Evolutionary conservation across 2,113 vertebrate genomes (phyloP), one percentile per base, ranked within the genome.

Genomic region (Thinocorus orbignyianus): DNA sequence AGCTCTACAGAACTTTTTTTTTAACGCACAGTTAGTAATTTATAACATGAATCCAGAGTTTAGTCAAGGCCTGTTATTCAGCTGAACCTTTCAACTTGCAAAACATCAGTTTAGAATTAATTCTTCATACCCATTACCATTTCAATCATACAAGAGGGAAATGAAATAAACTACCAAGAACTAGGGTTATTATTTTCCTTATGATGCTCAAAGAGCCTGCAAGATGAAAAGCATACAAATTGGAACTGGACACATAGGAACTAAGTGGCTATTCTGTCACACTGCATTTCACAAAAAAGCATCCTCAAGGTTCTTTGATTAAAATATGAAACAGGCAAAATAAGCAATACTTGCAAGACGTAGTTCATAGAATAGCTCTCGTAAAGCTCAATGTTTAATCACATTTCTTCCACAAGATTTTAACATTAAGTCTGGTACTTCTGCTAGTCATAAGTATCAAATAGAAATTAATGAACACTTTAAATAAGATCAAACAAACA

Each of bases 211-310:
- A 90, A 93, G 65, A 83, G 30, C 46, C 64, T 83, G 41, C 13
- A 64, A 84, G 91, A 91, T 90, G 51, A 94, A 93, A 93, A 91
- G 69, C 55, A 62, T 35, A 71, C 30, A 90, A 76, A 92, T 60
- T 74, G 31, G 51, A 84, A 86, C 42, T 68, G 86, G 92, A 94
- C 86, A 94, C 19, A 28, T 13, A 60, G 58, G 57, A 94, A 64
- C 26, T 95, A 88, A 97, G 91, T 74, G 72, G 80, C 48, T 69
- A 86, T 78, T 93, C 90, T 93, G 92, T 91, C 90, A 90, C 37
- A 51, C 65, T 60, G 24, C 41, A 86, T 86, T 89, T 84, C 72
- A 84, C 55, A 88, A 78, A 87, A 87, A 90, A 71, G 3, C 57
- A 88, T 91, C 65, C 58, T 92, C 72, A 76, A 88, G 80, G 33